A percentile compares a stretch with the other conserved stretches of the same genome.
These are phyloP conservation scores for Archips xylosteana DNA, from an alignment of 2,888 invertebrate species.

Conservation along the genomic window DNA sequence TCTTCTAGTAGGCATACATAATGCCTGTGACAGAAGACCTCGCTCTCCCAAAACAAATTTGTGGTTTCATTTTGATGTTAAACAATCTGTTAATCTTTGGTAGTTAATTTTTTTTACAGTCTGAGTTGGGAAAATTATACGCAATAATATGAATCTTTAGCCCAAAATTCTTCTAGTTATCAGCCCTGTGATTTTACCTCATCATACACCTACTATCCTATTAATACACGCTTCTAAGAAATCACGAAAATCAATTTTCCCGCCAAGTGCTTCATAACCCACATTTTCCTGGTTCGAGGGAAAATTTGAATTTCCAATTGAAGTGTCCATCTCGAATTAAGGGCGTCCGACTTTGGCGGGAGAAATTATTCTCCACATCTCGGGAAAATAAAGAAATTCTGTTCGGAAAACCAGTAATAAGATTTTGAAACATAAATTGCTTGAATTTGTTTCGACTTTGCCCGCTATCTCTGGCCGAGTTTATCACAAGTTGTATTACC, in stretches of 20 bases:
- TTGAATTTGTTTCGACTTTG: slow-evolving; percentile 9
- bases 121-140: too few species aligned
- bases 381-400: slow-evolving; percentile 27
- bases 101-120: too few species aligned
- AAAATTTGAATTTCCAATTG: slow-evolving; percentile 28
- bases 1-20: too few species aligned
- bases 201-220: background rate
- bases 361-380: slow-evolving; percentile 15
- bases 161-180: too few species aligned
- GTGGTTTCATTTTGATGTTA: too few species aligned
- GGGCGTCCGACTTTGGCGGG: slow-evolving; percentile 1
- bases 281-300: slow-evolving; percentile 2
- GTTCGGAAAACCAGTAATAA: slow-evolving; percentile 15
- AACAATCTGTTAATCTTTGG: too few species aligned
- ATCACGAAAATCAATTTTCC: slow-evolving; percentile 23
- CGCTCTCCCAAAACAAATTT: too few species aligned
- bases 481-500: background rate
- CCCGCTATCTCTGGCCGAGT: slow-evolving; percentile 20
- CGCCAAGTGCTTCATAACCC: slow-evolving; percentile 7
- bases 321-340: slow-evolving; percentile 22
- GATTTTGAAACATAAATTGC: slow-evolving; percentile 27
- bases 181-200: too few species aligned
- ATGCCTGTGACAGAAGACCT: too few species aligned
- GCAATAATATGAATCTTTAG: too few species aligned
- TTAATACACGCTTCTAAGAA: background rate